Percentiles rank a stretch among this genome's conserved stretches.
Conservation (phyloP, 2,888 invertebrate genomes). For the Xestoiulus laeticollis region DNA sequence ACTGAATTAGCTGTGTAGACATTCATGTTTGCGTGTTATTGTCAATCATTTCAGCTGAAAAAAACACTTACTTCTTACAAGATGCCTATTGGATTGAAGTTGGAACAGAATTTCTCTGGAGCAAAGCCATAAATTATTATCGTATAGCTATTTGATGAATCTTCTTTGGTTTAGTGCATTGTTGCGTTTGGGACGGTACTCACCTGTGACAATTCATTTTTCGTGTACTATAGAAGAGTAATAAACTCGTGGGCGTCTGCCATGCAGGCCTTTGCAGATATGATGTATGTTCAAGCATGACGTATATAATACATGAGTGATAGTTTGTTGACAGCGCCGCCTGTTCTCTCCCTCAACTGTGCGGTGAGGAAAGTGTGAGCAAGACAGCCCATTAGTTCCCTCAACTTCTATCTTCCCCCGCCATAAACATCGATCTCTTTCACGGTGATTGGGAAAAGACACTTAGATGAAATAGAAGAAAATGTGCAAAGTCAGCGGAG, state of each 20-base stretch:
- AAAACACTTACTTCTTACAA: no score
- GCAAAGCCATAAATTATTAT: no score
- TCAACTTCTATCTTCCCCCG: not conserved
- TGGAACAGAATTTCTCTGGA: no score
- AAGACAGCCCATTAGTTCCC: slow-evolving; percentile 36
- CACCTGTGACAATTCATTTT: not conserved
- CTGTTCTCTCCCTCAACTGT: not conserved
- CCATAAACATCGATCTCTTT: slow-evolving; percentile 38
- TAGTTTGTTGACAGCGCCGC: slow-evolving; percentile 40
- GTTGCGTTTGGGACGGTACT: not conserved
- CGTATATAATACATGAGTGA: not conserved
- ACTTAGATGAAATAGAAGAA: slow-evolving; percentile 33
- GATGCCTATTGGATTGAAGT: no score
- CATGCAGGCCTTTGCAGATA: not conserved
- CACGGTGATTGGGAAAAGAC: slow-evolving; percentile 36
- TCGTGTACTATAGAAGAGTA: not conserved
- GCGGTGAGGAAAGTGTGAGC: slow-evolving; percentile 6
- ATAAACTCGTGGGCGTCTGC: slow-evolving; percentile 31
- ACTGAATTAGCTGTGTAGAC: no score
- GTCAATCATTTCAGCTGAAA: no score
- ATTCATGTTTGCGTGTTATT: no score
- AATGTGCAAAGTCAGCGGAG: slow-evolving; percentile 38
- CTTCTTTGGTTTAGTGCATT: no score
- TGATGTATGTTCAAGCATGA: not conserved
- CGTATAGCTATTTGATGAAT: no score